phyloP scores from a whole-genome alignment of 2,797 vertebrate genomes.

The Harpagifer antarcticus region DNA sequence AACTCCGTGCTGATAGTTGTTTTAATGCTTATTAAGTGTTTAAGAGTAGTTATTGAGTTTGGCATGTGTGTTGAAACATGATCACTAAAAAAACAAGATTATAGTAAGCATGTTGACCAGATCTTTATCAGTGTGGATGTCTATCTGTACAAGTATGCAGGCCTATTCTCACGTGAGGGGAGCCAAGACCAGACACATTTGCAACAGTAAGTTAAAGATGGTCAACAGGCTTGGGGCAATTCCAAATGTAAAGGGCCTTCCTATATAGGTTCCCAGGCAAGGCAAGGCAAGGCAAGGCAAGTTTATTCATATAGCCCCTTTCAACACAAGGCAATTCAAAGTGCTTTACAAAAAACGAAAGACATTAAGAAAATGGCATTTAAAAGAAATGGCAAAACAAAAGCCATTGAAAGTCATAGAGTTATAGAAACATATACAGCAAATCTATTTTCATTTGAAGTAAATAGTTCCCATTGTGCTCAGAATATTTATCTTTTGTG shows the following conservation, averaged over 20 bases:
- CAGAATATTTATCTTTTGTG: constrained; percentile 19
- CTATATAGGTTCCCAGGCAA: constrained; percentile 15
- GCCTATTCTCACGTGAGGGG: constrained; percentile 34
- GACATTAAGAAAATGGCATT: no score
- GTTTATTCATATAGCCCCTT: no score
- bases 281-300: no score
- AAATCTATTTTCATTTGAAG: constrained; percentile 27
- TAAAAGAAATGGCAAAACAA: no score
- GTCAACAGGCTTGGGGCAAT: constrained; percentile 52
- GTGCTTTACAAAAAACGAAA: no score
- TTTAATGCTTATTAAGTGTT: neutral
- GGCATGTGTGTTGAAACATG: constrained; percentile 3
- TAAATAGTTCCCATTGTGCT: constrained; percentile 45
- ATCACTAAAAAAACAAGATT: neutral
- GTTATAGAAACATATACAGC: constrained; percentile 57
- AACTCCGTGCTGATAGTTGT: neutral
- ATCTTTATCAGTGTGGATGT: constrained; percentile 45
- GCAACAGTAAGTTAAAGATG: constrained; percentile 31
- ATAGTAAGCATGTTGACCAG: neutral
- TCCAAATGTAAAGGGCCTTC: constrained; percentile 60
- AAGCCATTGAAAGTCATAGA: constrained; percentile 66
- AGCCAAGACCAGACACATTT: constrained; percentile 39
- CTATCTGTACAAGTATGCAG: constrained; percentile 35
- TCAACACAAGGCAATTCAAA: no score
- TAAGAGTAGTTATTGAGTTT: neutral